Base-by-base conservation (phyloP, 2,113 vertebrate species). In the Scatophagus argus region DNA sequence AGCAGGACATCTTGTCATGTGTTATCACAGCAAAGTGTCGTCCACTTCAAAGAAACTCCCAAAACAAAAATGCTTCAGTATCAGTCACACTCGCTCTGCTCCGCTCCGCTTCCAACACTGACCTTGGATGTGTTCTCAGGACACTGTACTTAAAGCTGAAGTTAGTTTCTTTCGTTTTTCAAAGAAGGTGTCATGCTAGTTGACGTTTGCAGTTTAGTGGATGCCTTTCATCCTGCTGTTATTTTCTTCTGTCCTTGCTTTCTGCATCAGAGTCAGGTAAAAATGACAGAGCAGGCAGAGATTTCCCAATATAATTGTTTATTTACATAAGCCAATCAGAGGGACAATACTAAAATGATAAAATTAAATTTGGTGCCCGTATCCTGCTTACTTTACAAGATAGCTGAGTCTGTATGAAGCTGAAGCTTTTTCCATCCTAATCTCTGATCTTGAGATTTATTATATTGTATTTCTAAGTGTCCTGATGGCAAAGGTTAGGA, bases 11-110 rank as follows among this genome's bases (percentile, higher is more conserved):
- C 32, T 19, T 32, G 54, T 56, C 23, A 29, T 16, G 9, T 4
- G 10, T 49, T 25, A 5, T 49, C 47, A 49, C 47, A 23, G 49
- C 17, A 44, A 47, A 3, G n/a, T n/a, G n/a, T n/a, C 47, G 25
- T 55, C 44, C 27, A 58, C 62, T 69, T 85, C 68, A 71, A 79
- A 77, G 59, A 58, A 68, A 69, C 54, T 43, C 55, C 10, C 58
- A 39, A 69, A 66, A 58, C n/a, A 55, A 54, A 67, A 74, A 65
- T 1, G 27, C 39, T 51, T 44, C 4, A 1, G 39, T 76, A 73
- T 75, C 65, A 32, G 55, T 76, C 70, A 51, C 6, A 8, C 60
- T 76, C n/a, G 12, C 49, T 44, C 49, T 64, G 34, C 58, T 32
- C 0, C 17, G 6, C 49, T 23, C n/a, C n/a, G n/a, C n/a, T n/a